Evolutionary conservation across 2,113 vertebrate genomes (phyloP), one percentile per base, ranked within the genome.

Genomic region (Spilogale gracilis): DNA sequence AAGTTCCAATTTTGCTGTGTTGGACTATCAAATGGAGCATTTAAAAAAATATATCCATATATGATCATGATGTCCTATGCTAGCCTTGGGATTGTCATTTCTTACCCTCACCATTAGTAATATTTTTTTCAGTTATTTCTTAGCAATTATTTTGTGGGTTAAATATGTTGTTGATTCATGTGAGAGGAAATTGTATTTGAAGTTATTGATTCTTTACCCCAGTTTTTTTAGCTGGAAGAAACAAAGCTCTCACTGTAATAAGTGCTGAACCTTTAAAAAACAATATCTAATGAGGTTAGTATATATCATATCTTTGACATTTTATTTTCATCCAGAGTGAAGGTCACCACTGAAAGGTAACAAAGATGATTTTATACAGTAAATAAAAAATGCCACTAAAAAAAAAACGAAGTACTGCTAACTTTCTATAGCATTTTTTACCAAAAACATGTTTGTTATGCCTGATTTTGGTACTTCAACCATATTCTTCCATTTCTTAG

Each of bases 241-340:
- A 48, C 14, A 91, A 94, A 83, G 30, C 2, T 32, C 6, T 79
- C 91, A 43, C 3, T 73, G 2, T 23, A 69, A 9, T 71, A 88
- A 94, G 4, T 87, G 43, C 25, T 91, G 65, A 96, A 93, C 58
- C 30, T 96, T 94, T n/a, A n/a, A 76, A 96, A 96, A 86, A 91
- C 74, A 94, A 38, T 86, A 81, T 76, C 45, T 50, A 95, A 89
- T 90, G 91, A 93, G 38, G 61, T 95, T 95, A 90, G 52, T 82
- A 56, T 73, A 58, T 76, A 54, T 91, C 54, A 58, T 76, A 54
- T 91, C 54, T 56, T 89, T 97, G 89, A 89, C 81, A 93, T 93
- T 97, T 98, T 91, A 69, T 93, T 95, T 97, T 96, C 38, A 93
- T 6, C 32, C 60, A 73, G 30, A 80, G 14, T 92, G 78, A 97